Percentiles rank a stretch among this genome's conserved stretches.
These are phyloP conservation scores for Prunella himalayana DNA, from an alignment of 2,113 vertebrate genomes.

Conservation along the genomic window DNA sequence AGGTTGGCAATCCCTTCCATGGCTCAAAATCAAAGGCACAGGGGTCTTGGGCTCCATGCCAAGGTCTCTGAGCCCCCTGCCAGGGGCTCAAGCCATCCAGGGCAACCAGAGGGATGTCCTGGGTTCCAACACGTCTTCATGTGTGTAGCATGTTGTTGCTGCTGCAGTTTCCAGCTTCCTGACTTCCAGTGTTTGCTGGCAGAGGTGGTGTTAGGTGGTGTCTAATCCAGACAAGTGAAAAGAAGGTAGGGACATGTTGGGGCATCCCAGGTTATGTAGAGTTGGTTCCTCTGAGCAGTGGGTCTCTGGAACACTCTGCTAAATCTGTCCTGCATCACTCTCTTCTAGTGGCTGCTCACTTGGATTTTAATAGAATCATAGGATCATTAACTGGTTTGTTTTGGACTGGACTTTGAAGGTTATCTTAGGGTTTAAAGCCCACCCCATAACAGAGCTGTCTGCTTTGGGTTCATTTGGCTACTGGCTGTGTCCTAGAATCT, in stretches of 20 bases:
- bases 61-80: too few relatives aligned
- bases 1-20: too few relatives aligned
- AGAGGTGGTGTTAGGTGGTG: not conserved
- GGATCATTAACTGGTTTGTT: not conserved
- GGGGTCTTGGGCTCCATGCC: too few relatives aligned
- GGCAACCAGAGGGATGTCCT: too few relatives aligned
- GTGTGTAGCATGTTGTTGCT: fast-evolving
- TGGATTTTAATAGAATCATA: fast-evolving
- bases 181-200: not conserved
- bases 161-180: not conserved
- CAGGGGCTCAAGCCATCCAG: too few relatives aligned
- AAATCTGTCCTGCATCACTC: not conserved
- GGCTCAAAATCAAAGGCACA: too few relatives aligned
- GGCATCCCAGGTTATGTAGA: not conserved
- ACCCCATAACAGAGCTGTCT: not conserved
- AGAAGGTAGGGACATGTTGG: not conserved
- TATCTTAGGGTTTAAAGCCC: not conserved
- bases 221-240: not conserved
- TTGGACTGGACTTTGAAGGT: not conserved
- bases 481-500: not conserved
- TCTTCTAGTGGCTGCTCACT: not conserved
- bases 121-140: not conserved
- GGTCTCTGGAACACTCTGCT: not conserved
- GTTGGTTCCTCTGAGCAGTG: not conserved
- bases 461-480: not conserved